Conservation (phyloP, 2,888 invertebrate genomes). For the Eumacrocentrus americanus region DNA sequence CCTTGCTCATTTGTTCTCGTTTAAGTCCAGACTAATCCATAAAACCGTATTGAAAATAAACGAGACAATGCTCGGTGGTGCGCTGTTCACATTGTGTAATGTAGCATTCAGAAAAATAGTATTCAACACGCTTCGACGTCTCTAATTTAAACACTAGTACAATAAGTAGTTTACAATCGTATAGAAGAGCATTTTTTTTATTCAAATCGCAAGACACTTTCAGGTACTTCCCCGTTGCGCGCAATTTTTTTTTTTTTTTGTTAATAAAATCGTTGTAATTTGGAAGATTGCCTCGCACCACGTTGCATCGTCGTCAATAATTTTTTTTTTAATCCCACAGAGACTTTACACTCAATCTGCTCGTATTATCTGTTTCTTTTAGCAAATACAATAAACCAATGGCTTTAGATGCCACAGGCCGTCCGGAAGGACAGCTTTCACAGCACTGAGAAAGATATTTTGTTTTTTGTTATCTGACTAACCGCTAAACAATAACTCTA, state of each 20-base stretch:
- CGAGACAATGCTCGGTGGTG: conserved; percentile 15
- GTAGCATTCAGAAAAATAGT: conserved; percentile 19
- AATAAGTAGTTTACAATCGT: conserved; percentile 7
- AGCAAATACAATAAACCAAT: conserved; percentile 30
- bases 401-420: conserved; percentile 52
- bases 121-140: conserved; percentile 12
- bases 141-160: conserved; percentile 15
- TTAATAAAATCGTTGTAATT: conserved; percentile 33
- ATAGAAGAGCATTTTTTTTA: conserved; percentile 29
- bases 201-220: conserved; percentile 40
- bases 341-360: too few relatives aligned
- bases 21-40: conserved; percentile 18
- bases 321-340: conserved; percentile 1
- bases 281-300: conserved; percentile 11
- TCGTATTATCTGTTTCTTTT: too few relatives aligned
- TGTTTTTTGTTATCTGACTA: conserved; percentile 46
- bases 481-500: conserved; percentile 52
- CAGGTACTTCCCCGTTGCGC: conserved; percentile 49
- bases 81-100: conserved; percentile 5
- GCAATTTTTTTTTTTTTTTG: conserved; percentile 26
- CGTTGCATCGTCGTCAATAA: conserved; percentile 27
- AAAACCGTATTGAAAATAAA: conserved; percentile 9
- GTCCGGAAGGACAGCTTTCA: conserved; percentile 53
- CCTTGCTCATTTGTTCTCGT: conserved; percentile 6
- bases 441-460: conserved; percentile 56